Base-by-base conservation (phyloP, 2,797 vertebrate genomes). In the Pterois miles region DNA sequence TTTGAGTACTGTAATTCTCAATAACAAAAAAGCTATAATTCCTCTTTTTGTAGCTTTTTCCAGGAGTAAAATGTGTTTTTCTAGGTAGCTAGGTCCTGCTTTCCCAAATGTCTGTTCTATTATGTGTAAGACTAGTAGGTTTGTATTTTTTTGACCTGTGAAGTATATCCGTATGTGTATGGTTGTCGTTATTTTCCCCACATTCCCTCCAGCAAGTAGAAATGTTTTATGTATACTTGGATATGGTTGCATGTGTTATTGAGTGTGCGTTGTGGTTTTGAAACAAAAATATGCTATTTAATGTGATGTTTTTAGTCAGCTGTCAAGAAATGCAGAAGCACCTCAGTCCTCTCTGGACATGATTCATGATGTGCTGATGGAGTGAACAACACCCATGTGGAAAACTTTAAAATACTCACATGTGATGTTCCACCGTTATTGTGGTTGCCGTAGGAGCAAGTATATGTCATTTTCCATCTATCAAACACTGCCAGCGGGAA, bases 341-440 rank as follows among this genome's bases (percentile, higher is more conserved):
- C 62, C 12, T 65, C 54, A 43, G 29, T 60, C 34, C 13, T 43
- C 57, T 36, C 56, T 0, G 0, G 14, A n/a, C 25, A 40, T 88
- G 82, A 91, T 79, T 91, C 82, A 86, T 6, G 38, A 62, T 18
- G 64, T 65, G 78, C 72, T 65, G 74, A 80, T 56, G 23, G 63
- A 80, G 59, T 38, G 72, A 87, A 53, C 52, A 74, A 76, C n/a
- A 13, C 46, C 2, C 20, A 56, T 62, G 56, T 82, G 78, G 87
- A 86, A 89, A 91, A 82, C 12, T 23, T 65, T 76, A 68, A 54
- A 80, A 82, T 68, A 64, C 58, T 54, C 13, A 18, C 62, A 62
- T 74, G 79, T 69, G 72, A 82, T 74, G 75, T 87, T 86, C 74
- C 76, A 78, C 38, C n/a, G 34, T 6, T 43, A 18, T 57, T n/a